phyloP scores from a whole-genome alignment of 2,113 vertebrate species.

The Oenanthe melanoleuca region DNA sequence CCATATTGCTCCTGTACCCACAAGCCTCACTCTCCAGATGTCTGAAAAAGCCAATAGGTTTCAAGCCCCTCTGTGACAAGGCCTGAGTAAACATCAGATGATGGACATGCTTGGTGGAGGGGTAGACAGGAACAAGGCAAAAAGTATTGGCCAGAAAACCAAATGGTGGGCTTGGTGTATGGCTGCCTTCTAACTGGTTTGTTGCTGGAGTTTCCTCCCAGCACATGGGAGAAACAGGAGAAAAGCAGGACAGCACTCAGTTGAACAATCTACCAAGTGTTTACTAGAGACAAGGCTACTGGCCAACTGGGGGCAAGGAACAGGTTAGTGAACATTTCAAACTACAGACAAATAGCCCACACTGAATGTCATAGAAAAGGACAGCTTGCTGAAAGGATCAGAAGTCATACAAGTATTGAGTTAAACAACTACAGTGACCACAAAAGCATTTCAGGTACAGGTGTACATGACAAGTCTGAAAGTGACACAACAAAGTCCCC shows the following conservation, averaged over 20 bases:
- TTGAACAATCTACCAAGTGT: background rate
- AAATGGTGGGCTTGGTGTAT: background rate
- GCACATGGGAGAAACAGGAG: background rate
- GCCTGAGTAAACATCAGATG: background rate
- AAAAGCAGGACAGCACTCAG: background rate
- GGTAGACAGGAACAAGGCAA: background rate
- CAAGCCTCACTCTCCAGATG: background rate
- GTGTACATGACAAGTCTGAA: background rate
- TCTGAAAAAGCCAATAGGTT: background rate
- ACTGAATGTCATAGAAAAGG: background rate
- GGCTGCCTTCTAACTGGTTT: background rate
- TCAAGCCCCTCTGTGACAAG: background rate
- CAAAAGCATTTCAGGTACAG: background rate
- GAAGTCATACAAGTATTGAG: background rate
- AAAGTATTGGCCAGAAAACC: background rate
- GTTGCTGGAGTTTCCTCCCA: background rate
- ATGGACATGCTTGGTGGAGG: background rate
- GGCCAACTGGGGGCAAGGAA: background rate
- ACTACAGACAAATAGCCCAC: background rate
- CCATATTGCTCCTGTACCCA: background rate
- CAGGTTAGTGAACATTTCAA: background rate
- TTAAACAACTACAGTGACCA: background rate
- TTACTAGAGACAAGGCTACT: background rate
- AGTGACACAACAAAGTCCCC: background rate
- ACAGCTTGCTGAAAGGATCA: background rate